Evolutionary conservation across 2,797 vertebrate species (phyloP).

Genomic region (Anableps anableps): DNA sequence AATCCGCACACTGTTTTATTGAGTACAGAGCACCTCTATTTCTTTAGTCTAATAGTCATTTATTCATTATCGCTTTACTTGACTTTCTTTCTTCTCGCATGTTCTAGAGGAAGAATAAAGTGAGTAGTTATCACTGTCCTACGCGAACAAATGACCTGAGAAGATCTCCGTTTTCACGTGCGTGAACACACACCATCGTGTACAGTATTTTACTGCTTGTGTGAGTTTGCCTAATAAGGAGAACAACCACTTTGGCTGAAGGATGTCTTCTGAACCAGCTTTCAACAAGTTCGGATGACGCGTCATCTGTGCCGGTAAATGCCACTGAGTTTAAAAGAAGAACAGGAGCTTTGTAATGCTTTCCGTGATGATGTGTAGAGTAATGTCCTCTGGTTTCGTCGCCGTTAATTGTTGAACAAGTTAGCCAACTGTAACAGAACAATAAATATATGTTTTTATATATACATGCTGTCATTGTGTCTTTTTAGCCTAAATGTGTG

Average conservation of each 20-base stretch:
- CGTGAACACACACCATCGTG: conserved; percentile 47
- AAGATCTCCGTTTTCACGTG: conserved; percentile 16
- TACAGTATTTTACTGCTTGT: conserved; percentile 65
- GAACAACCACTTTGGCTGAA: conserved; percentile 68
- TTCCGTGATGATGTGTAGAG: conserved; percentile 66
- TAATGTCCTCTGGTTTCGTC: conserved; percentile 68
- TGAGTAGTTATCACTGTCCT: conserved; percentile 60
- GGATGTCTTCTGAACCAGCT: conserved; percentile 38
- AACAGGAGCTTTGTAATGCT: conserved; percentile 57
- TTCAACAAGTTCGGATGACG: conserved; percentile 19
- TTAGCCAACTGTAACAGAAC: conserved; percentile 82
- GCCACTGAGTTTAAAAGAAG: conserved; percentile 74
- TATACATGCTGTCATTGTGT: conserved; percentile 46
- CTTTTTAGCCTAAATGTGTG: conserved; percentile 15
- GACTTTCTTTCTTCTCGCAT: conserved; percentile 47
- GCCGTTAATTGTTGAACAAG: conserved; percentile 75
- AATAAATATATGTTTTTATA: conserved; percentile 86
- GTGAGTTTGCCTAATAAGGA: conserved; percentile 51
- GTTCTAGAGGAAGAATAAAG: conserved; percentile 31
- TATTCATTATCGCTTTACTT: conserved; percentile 62
- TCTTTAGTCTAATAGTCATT: conserved; percentile 49
- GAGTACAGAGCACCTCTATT: conserved; percentile 63
- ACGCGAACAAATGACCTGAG: conserved; percentile 22
- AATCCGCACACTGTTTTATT: conserved; percentile 71
- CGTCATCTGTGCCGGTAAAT: conserved; percentile 58